These are phyloP conservation scores for Tetanocera ferruginea DNA, from an alignment of 2,888 invertebrate genomes.

Conservation along the genomic window DNA sequence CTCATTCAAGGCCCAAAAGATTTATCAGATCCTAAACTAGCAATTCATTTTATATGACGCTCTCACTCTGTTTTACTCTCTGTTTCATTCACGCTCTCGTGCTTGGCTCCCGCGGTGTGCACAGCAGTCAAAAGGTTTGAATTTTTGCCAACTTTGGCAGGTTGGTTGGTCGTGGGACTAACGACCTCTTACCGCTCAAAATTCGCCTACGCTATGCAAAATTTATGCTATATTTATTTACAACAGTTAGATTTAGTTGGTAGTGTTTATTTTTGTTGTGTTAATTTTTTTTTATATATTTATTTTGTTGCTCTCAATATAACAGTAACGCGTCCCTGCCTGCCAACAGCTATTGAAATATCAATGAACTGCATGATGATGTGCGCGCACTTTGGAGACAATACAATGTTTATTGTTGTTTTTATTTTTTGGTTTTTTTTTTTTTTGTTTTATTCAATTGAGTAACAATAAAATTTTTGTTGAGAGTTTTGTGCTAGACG, in stretches of 20 bases:
- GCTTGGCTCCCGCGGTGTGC: not conserved
- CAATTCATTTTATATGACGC: too few relatives aligned
- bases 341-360: not conserved
- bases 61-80: not conserved
- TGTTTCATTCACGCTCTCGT: not conserved
- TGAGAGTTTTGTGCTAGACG: not conserved
- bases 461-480: not conserved
- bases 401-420: not conserved
- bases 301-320: not conserved
- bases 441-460: not conserved
- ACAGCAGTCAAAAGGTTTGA: not conserved
- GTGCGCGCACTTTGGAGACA: not conserved
- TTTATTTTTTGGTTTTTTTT: too few relatives aligned
- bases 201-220: not conserved
- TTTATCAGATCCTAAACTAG: too few relatives aligned
- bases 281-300: too few relatives aligned
- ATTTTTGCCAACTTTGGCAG: not conserved
- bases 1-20: too few relatives aligned
- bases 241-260: too few relatives aligned
- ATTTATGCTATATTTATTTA: too few relatives aligned
- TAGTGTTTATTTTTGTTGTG: too few relatives aligned
- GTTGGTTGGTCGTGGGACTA: not conserved
- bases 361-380: constrained; percentile 6
- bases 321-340: not conserved
- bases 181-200: not conserved